Conservation (phyloP, 1,140 invertebrate species). For the Pollicipes pollicipes region DNA sequence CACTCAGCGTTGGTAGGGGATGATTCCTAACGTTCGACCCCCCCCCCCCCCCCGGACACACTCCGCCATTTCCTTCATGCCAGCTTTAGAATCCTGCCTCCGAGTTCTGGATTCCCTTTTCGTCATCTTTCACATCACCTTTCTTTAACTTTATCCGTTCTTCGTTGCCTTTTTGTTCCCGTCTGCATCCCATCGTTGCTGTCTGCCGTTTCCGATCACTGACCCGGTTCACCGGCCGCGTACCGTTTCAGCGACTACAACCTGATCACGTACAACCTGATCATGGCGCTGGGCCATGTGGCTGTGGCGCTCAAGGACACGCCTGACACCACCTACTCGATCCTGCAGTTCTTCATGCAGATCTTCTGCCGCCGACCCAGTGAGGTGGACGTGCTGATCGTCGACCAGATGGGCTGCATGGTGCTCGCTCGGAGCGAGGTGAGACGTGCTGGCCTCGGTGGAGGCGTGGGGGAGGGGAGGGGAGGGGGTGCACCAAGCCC, state of each 20-base stretch:
- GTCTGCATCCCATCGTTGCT: too few species aligned
- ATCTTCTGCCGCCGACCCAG: slow-evolving; percentile 80
- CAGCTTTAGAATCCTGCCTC: background rate
- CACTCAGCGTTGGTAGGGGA: too few species aligned
- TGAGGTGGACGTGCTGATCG: slow-evolving; percentile 71
- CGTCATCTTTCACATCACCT: background rate
- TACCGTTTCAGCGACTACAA: slow-evolving; percentile 40
- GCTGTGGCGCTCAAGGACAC: slow-evolving; percentile 81
- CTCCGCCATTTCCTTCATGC: too few species aligned
- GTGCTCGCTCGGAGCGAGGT: slow-evolving; percentile 58
- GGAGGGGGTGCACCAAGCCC: too few species aligned
- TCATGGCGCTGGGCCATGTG: slow-evolving; percentile 91
- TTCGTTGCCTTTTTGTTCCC: background rate
- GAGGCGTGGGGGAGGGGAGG: too few species aligned
- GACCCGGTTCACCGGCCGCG: too few species aligned
- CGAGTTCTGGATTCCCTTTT: too few species aligned
- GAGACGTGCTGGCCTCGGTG: background rate
- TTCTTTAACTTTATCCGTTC: background rate
- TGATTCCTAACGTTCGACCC: too few species aligned
- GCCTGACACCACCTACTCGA: slow-evolving; percentile 80
- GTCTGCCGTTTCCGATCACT: too few species aligned
- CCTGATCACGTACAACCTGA: slow-evolving; percentile 86
- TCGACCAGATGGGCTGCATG: slow-evolving; percentile 94
- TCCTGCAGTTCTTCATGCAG: slow-evolving; percentile 92
- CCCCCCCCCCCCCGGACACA: too few species aligned